phyloP scores from a whole-genome alignment of 2,888 invertebrate species.

The Apamea crenata region DNA sequence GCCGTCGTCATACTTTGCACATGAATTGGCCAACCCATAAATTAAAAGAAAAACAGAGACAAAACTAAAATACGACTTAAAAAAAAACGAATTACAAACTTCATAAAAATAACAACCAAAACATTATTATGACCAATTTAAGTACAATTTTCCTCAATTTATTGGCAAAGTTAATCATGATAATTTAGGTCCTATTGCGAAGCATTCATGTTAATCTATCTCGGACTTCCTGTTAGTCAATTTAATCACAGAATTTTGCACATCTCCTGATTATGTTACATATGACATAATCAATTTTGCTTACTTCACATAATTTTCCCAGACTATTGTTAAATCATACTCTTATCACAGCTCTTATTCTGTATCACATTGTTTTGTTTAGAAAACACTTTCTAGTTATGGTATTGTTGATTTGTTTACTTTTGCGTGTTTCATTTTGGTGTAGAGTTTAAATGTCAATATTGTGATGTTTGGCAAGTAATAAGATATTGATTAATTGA shows the following conservation, averaged over 20 bases:
- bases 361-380: conserved; percentile 19
- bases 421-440: not conserved
- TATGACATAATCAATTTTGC: conserved; percentile 33
- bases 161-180: not conserved
- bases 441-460: conserved; percentile 14
- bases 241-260: conserved; percentile 37
- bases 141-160: conserved; percentile 31
- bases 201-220: conserved; percentile 28
- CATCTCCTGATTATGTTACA: conserved; percentile 18
- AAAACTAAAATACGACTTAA: not conserved
- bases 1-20: too few relatives aligned
- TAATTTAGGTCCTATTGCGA: conserved; percentile 16
- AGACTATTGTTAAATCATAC: not conserved
- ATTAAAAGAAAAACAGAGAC: not conserved
- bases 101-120: not conserved
- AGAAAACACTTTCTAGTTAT: not conserved
- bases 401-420: conserved; percentile 1
- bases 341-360: conserved; percentile 1
- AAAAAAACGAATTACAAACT: not conserved
- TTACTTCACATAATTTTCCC: conserved; percentile 7
- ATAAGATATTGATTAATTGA: conserved; percentile 1
- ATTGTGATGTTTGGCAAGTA: conserved; percentile 8
- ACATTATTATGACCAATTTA: not conserved
- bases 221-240: conserved; percentile 15
- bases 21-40: not conserved